phyloP scores from a whole-genome alignment of 2,888 invertebrate genomes.

The Drosophila eohydei region DNA sequence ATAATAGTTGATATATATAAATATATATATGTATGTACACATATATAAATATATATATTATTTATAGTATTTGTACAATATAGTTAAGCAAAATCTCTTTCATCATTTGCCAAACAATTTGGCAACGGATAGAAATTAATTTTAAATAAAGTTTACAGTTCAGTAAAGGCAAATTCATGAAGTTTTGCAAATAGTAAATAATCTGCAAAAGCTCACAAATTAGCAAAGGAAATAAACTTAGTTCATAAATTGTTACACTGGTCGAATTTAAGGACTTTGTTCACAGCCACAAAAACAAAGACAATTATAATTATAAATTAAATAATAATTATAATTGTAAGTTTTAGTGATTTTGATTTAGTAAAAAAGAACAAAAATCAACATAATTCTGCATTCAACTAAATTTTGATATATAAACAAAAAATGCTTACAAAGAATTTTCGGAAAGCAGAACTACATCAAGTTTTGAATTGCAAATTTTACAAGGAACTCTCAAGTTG shows the following conservation, averaged over 20 bases:
- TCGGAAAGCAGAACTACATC: constrained; percentile 28
- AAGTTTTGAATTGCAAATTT: constrained; percentile 45
- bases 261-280: constrained; percentile 55
- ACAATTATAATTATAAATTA: constrained; percentile 24
- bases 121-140: constrained; percentile 57
- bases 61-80: constrained; percentile 69
- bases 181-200: constrained; percentile 33
- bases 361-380: constrained; percentile 22
- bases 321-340: constrained; percentile 22
- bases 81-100: constrained; percentile 62
- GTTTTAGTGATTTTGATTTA: constrained; percentile 35
- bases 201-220: constrained; percentile 59
- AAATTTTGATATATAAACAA: constrained; percentile 19
- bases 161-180: constrained; percentile 42
- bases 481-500: constrained; percentile 33
- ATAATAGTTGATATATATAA: constrained; percentile 44
- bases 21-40: constrained; percentile 19
- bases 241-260: constrained; percentile 54
- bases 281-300: constrained; percentile 46
- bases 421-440: constrained; percentile 9
- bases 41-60: constrained; percentile 36
- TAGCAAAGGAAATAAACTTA: constrained; percentile 34
- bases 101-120: constrained; percentile 58
- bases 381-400: constrained; percentile 35
- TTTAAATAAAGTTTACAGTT: constrained; percentile 42